Evolutionary conservation across 2,888 invertebrate species (phyloP).

Genomic region (Ormyrus pomaceus): DNA sequence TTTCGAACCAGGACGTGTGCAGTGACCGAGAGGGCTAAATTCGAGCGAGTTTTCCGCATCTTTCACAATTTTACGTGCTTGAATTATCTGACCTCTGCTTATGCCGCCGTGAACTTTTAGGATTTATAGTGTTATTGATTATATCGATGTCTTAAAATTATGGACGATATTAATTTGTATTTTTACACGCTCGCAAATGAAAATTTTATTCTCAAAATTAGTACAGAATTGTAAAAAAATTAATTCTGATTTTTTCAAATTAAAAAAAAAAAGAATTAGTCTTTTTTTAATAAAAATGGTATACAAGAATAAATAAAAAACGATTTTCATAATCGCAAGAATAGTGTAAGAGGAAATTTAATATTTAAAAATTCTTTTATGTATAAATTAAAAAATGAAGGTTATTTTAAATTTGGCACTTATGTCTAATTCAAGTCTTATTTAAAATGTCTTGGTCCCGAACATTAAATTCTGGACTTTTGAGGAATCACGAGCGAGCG

Average conservation of each 20-base stretch:
- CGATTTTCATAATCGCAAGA: no score
- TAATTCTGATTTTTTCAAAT: neutral
- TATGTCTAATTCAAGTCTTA: conserved; percentile 41
- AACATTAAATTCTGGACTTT: conserved; percentile 34
- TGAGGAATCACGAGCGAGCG: conserved; percentile 19
- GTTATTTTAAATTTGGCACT: conserved; percentile 40
- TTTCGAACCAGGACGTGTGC: conserved; percentile 10
- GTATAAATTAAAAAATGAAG: neutral
- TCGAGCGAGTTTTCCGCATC: conserved; percentile 12
- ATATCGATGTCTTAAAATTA: conserved; percentile 16
- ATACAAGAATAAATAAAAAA: neutral
- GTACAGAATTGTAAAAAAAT: no score
- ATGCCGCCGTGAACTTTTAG: neutral
- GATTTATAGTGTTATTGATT: conserved; percentile 10
- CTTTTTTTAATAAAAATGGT: neutral
- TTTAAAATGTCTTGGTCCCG: conserved; percentile 41
- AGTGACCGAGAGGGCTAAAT: conserved; percentile 16
- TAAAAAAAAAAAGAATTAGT: neutral
- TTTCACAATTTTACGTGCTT: conserved; percentile 23
- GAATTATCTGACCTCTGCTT: conserved; percentile 20
- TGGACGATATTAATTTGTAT: conserved; percentile 21
- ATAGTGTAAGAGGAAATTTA: no score
- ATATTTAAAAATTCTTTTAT: no score
- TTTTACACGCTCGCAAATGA: conserved; percentile 24
- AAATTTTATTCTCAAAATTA: neutral